These are phyloP conservation scores for Morelia viridis DNA, from an alignment of 2,797 vertebrate genomes.

Conservation along the genomic window DNA sequence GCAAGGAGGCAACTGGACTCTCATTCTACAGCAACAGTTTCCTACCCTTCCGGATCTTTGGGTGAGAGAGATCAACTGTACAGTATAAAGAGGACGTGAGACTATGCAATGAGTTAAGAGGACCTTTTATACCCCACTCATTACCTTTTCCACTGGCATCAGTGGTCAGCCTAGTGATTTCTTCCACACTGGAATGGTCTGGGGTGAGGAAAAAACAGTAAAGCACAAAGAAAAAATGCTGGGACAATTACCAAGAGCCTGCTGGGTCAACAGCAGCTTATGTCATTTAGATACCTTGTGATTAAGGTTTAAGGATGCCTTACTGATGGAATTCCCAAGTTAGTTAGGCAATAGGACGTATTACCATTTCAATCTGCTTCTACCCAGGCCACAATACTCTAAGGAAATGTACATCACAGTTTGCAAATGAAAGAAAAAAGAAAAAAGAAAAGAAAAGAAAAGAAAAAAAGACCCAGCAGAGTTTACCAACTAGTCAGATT, in stretches of 20 bases:
- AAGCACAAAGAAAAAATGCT: slow-evolving; percentile 34
- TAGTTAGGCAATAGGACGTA: slow-evolving; percentile 32
- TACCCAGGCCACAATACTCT: slow-evolving; percentile 55
- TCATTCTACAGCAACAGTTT: slow-evolving; percentile 38
- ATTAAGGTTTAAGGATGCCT: slow-evolving; percentile 52
- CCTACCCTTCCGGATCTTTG: slow-evolving; percentile 26
- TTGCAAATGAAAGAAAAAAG: slow-evolving; percentile 29
- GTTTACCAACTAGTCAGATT: slow-evolving; percentile 55
- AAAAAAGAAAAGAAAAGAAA: background rate
- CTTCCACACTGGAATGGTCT: background rate
- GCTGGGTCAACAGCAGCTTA: slow-evolving; percentile 49
- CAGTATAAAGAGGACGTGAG: slow-evolving; percentile 28
- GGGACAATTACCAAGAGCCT: slow-evolving; percentile 17
- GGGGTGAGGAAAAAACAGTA: background rate
- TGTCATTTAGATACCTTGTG: slow-evolving; percentile 32
- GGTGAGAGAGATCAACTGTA: slow-evolving; percentile 33
- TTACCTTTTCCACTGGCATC: slow-evolving; percentile 13
- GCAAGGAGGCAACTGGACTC: background rate
- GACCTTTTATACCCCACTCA: background rate
- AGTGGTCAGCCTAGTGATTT: slow-evolving; percentile 10
- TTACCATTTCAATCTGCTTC: slow-evolving; percentile 51
- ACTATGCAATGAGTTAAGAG: slow-evolving; percentile 20
- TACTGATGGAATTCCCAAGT: slow-evolving; percentile 54
- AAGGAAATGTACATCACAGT: slow-evolving; percentile 70
- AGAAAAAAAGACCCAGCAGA: slow-evolving; percentile 39